Evolutionary conservation across 2,888 invertebrate genomes (phyloP), one percentile per base, ranked within the genome.

Genomic region (Plebejus melissa): DNA sequence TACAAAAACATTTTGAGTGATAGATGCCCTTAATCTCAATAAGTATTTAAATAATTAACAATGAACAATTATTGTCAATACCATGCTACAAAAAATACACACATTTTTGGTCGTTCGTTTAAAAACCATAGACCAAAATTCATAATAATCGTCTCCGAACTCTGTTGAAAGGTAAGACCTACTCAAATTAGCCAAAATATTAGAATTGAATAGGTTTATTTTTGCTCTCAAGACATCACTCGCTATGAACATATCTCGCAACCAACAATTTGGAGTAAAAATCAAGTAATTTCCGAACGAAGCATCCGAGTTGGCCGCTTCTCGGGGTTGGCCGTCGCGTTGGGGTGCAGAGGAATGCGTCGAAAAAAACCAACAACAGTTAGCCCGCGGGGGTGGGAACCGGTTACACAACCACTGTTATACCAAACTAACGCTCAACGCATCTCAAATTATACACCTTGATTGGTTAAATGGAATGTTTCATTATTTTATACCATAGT

Each of bases 301-400:
- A 65, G 32, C 32, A 65, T 65, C 32, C 32, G 11, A 65, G 32
- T 13, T 32, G 65, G 65, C 36, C 11, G 65, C 65, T 32, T 65
- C 36, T 36, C 65, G 83, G 87, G 86, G 88, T 83, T 22, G 22
- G 22, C 22, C 22, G 22, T 22, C 22, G 22, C 22, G 22, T 22
- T 86, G 88, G 89, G 90, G 88, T 88, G 89, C 89, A 85, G 80
- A 82, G 91, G 93, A 93, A 93, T 93, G 93, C 89, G 87, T 87
- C 82, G 82, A 86, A 88, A 93, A 89, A 88, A 86, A 87, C 87
- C 86, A 85, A 87, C 82, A 89, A 93, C 93, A 89, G 93, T 91
- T 93, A 92, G 82, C 79, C 72, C 81, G 83, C 84, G 86, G 86
- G 88, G 88, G 87, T 86, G 86, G 86, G 87, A 86, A 89, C 90